These are phyloP conservation scores for Oncorhynchus clarkii DNA, from an alignment of 2,113 vertebrate genomes.

Conservation along the genomic window DNA sequence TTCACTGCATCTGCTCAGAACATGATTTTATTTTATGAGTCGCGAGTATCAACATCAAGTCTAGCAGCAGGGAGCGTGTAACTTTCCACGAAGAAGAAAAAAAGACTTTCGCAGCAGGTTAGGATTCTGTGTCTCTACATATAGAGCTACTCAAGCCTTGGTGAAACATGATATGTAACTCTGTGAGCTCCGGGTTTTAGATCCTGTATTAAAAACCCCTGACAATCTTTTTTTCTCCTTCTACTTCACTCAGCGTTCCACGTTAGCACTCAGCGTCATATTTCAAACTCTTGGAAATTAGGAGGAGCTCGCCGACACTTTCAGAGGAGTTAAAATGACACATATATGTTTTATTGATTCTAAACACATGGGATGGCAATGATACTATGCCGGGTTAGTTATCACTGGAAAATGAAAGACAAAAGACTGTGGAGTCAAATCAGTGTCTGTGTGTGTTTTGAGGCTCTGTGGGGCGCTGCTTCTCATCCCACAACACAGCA, in stretches of 20 bases:
- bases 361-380: constrained; percentile 2
- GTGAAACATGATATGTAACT: constrained; percentile 56
- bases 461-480: constrained; percentile 44
- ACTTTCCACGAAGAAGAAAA: constrained; percentile 3
- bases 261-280: constrained; percentile 12
- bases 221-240: constrained; percentile 23
- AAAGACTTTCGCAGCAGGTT: constrained; percentile 27
- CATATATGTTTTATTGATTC: neutral
- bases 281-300: neutral
- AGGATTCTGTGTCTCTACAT: constrained; percentile 52
- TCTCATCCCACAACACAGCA: constrained; percentile 49
- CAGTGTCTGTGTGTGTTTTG: constrained; percentile 14
- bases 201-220: constrained; percentile 39
- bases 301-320: neutral
- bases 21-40: constrained; percentile 35
- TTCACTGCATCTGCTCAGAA: constrained; percentile 7
- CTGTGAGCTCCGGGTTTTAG: constrained; percentile 30
- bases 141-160: constrained; percentile 46
- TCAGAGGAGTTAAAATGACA: neutral
- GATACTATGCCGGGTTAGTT: too few relatives aligned
- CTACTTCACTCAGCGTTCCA: neutral
- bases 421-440: neutral
- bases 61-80: constrained; percentile 33
- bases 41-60: constrained; percentile 46
- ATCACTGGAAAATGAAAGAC: too few relatives aligned